Conservation (phyloP, 2,888 invertebrate genomes). For the Polyploca ridens region DNA sequence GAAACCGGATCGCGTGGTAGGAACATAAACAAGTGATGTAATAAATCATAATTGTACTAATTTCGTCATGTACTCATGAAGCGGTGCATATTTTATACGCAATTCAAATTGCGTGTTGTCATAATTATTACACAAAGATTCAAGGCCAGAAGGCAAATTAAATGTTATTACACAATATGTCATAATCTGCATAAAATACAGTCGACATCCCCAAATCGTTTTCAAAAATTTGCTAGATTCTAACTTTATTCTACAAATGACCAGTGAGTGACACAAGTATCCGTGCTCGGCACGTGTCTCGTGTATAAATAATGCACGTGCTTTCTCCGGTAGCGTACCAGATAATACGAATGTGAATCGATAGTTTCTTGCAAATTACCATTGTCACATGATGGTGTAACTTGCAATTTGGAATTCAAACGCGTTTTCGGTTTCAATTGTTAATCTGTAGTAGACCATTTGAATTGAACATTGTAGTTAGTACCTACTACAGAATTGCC, state of each 20-base stretch:
- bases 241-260: too few relatives aligned
- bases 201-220: too few relatives aligned
- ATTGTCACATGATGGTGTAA: not conserved
- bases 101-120: not conserved
- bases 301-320: not conserved
- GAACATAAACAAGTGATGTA: not conserved
- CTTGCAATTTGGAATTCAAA: not conserved
- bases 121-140: not conserved
- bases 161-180: too few relatives aligned
- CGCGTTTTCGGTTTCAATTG: not conserved
- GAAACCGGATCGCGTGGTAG: not conserved
- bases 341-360: not conserved
- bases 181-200: too few relatives aligned
- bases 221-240: too few relatives aligned
- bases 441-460: not conserved
- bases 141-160: too few relatives aligned
- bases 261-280: not conserved
- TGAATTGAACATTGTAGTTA: not conserved
- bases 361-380: conserved; percentile 1
- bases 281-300: not conserved
- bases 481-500: too few relatives aligned
- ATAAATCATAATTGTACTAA: not conserved
- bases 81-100: not conserved
- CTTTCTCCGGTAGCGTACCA: conserved; percentile 2
- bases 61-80: not conserved